These are phyloP conservation scores for Corvus moneduloides DNA, from an alignment of 2,113 vertebrate species.

Conservation along the genomic window DNA sequence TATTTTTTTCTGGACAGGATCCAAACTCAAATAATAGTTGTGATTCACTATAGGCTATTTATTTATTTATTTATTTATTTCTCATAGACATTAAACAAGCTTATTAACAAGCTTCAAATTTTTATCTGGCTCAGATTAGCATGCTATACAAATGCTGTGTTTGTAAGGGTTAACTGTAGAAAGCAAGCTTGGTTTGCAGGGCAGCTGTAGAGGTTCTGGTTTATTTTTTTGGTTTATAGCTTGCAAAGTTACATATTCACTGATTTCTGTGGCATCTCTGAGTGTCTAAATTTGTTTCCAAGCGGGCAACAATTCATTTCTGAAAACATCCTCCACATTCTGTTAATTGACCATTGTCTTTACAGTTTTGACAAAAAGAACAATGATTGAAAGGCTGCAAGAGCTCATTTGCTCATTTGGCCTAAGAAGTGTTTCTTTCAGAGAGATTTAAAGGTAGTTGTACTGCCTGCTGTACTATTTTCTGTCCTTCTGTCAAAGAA, in stretches of 20 bases:
- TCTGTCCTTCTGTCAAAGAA: not conserved
- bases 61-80: not conserved
- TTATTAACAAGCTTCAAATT: not conserved
- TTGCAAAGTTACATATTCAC: not conserved
- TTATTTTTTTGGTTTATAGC: not conserved
- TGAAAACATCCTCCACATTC: not conserved
- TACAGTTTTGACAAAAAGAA: not conserved
- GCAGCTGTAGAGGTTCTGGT: not conserved
- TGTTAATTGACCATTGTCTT: not conserved
- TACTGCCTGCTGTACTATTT: not conserved
- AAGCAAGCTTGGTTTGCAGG: not conserved
- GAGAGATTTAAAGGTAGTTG: not conserved
- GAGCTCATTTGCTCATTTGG: not conserved
- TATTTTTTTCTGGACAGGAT: not conserved
- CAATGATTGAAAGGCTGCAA: not conserved
- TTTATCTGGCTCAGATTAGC: not conserved
- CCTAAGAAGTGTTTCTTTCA: not conserved
- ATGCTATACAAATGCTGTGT: not conserved
- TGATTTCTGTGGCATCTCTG: not conserved
- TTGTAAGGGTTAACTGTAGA: not conserved
- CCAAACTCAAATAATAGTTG: not conserved
- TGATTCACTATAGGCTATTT: not conserved
- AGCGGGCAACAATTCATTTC: not conserved
- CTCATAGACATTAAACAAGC: not conserved
- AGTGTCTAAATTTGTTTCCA: not conserved